Percentiles rank a stretch among this genome's conserved stretches.
Conservation (phyloP, 2,797 vertebrate genomes). For the Scolopax bukidnonensis region DNA sequence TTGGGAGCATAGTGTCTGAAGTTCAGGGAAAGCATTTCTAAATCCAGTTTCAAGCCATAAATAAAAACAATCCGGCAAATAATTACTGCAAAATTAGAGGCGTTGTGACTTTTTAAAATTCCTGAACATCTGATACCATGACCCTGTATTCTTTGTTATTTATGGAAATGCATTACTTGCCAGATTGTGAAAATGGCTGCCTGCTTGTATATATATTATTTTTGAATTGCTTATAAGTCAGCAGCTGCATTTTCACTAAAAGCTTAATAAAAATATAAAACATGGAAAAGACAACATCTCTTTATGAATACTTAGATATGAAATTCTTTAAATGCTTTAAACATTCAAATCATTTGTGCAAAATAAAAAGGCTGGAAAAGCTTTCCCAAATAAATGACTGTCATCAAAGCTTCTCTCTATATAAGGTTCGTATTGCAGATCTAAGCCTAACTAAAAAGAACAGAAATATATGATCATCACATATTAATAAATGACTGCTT, state of each 20-base stretch:
- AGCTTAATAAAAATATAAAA: not conserved
- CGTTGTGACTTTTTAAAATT: constrained; percentile 15
- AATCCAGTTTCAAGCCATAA: constrained; percentile 23
- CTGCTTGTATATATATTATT: not conserved
- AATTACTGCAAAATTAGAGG: constrained; percentile 14
- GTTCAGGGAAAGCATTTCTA: constrained; percentile 37
- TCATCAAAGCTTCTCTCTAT: not conserved
- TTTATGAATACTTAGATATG: not conserved
- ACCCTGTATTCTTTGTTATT: constrained; percentile 41
- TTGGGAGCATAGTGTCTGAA: not conserved
- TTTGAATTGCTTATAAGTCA: not conserved
- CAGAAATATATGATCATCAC: not conserved
- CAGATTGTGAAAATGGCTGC: constrained; percentile 28
- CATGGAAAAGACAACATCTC: not conserved
- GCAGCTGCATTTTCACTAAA: not conserved
- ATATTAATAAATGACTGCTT: not conserved
- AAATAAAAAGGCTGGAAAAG: constrained; percentile 25
- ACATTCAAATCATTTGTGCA: not conserved
- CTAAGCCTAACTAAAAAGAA: not conserved
- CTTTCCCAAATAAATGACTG: constrained; percentile 43
- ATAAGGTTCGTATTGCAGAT: constrained; percentile 1
- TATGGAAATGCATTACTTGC: constrained; percentile 34
- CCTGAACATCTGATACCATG: constrained; percentile 15
- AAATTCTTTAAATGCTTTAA: constrained; percentile 24
- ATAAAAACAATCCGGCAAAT: not conserved